Evolutionary conservation across 1,140 invertebrate species (phyloP).

Genomic region (Ridgeia piscesae): DNA sequence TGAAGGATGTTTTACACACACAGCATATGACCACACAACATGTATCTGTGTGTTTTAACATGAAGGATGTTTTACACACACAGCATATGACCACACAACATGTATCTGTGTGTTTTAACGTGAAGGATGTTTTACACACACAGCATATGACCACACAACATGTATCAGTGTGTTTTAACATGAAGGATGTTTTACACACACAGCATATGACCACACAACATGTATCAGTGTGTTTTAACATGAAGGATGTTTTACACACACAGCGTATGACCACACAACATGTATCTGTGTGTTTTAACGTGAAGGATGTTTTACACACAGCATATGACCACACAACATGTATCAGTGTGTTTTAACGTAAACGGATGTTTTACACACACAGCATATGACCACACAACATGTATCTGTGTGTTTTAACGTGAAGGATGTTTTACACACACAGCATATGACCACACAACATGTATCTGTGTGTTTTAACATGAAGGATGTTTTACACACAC

Average conservation of each 20-base stretch:
- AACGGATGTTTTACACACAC: constrained; percentile 10
- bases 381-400: not conserved
- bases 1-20: constrained; percentile 9
- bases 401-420: not conserved
- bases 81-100: not conserved
- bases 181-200: constrained; percentile 9
- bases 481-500: constrained; percentile 9
- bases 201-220: not conserved
- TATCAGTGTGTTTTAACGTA: not conserved
- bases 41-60: not conserved
- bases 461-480: not conserved
- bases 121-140: constrained; percentile 9
- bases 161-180: not conserved
- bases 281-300: not conserved
- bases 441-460: not conserved
- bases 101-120: not conserved
- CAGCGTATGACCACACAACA: not conserved
- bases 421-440: constrained; percentile 9
- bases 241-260: constrained; percentile 9
- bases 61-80: constrained; percentile 9
- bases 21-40: not conserved
- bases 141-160: not conserved
- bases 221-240: not conserved
- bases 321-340: not conserved
- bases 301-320: constrained; percentile 2